Evolutionary conservation across 2,888 invertebrate genomes (phyloP).

Genomic region (Callosobruchus maculatus): DNA sequence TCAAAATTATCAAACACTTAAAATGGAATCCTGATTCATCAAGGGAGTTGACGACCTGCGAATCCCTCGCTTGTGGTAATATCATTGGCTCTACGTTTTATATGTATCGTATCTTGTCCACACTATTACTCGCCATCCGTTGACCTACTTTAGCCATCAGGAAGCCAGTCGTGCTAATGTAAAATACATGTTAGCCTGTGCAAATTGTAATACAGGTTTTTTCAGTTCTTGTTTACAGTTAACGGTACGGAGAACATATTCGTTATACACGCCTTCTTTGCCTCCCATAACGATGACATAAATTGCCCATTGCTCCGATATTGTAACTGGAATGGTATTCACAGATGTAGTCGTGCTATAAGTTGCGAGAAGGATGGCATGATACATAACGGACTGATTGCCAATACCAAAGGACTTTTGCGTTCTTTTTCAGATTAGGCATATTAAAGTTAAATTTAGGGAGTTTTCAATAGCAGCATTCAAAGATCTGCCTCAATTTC

Average conservation of each 20-base stretch:
- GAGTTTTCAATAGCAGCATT: no score
- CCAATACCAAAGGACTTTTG: no score
- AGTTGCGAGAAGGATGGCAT: no score
- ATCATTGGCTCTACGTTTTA: background rate
- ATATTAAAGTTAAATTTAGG: no score
- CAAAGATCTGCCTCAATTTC: no score
- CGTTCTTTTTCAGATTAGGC: no score
- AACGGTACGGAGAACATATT: background rate
- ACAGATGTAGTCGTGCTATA: no score
- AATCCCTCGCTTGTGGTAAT: background rate
- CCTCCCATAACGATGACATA: background rate
- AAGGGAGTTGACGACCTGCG: background rate
- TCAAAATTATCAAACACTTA: no score
- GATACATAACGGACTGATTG: no score
- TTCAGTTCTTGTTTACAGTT: background rate
- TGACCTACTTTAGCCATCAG: background rate
- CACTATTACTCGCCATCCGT: background rate
- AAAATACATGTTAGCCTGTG: background rate
- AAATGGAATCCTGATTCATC: background rate
- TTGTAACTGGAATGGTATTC: background rate
- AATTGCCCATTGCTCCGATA: background rate
- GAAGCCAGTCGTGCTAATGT: background rate
- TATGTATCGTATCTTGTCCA: background rate
- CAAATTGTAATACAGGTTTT: background rate
- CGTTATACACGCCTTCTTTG: background rate